Evolutionary conservation across 2,888 invertebrate genomes (phyloP).

Genomic region (Ophion ventricosus): DNA sequence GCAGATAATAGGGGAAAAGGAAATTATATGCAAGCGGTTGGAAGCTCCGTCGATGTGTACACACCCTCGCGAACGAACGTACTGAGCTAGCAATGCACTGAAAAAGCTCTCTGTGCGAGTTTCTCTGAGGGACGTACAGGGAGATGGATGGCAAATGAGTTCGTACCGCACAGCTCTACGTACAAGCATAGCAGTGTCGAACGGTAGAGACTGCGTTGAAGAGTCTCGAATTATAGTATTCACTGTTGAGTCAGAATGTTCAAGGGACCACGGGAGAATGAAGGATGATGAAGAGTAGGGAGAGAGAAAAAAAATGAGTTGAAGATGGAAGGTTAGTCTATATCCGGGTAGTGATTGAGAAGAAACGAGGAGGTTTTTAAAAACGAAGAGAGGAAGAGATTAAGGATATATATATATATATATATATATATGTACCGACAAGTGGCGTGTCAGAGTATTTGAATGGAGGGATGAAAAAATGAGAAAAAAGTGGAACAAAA

Average conservation of each 20-base stretch:
- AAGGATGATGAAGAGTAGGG: conserved; percentile 32
- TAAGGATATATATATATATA: background rate
- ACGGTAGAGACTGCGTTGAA: conserved; percentile 50
- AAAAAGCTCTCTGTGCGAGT: conserved; percentile 5
- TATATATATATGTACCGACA: background rate
- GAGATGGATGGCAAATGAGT: conserved; percentile 40
- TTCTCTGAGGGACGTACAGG: conserved; percentile 6
- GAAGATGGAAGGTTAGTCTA: conserved; percentile 2
- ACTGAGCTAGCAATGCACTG: conserved; percentile 7
- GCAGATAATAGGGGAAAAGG: background rate
- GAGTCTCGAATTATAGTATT: conserved; percentile 50
- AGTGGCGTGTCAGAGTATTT: conserved; percentile 21
- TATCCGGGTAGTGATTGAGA: conserved; percentile 15
- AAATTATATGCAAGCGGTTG: conserved; percentile 22
- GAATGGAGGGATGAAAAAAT: conserved; percentile 8
- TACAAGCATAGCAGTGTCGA: conserved; percentile 29
- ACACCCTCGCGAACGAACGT: conserved; percentile 26
- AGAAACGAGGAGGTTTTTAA: conserved; percentile 24
- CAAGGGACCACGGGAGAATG: conserved; percentile 42
- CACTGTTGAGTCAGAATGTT: conserved; percentile 42
- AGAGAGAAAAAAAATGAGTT: background rate
- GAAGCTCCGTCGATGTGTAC: background rate
- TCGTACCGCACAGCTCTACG: conserved; percentile 2
- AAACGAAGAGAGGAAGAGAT: background rate
- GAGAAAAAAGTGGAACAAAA: background rate